These are phyloP conservation scores for Nemotelus pantherinus DNA, from an alignment of 2,888 invertebrate species.

Conservation along the genomic window DNA sequence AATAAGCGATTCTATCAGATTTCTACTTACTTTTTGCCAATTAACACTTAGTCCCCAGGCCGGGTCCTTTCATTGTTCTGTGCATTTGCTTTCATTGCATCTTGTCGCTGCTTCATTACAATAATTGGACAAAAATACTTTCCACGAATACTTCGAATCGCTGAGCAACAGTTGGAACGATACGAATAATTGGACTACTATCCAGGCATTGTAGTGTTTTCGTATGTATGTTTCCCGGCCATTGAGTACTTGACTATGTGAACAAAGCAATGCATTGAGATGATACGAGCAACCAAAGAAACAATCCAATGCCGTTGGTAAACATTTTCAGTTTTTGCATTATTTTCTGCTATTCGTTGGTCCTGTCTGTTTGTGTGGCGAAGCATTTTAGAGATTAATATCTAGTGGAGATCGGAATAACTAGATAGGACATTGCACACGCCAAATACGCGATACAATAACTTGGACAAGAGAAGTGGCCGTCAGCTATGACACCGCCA, in stretches of 20 bases:
- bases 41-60: constrained; percentile 1
- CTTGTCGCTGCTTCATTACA: not conserved
- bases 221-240: not conserved
- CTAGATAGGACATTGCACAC: constrained; percentile 22
- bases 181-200: constrained; percentile 25
- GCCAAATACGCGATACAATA: constrained; percentile 32
- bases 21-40: not conserved
- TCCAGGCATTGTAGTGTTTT: not conserved
- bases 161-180: constrained; percentile 16
- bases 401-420: constrained; percentile 15
- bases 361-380: constrained; percentile 29
- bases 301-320: not conserved
- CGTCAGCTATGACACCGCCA: constrained; percentile 38
- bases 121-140: constrained; percentile 34
- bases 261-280: no score
- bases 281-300: not conserved
- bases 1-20: constrained; percentile 1
- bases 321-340: not conserved
- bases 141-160: constrained; percentile 16
- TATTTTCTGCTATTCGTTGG: constrained; percentile 16
- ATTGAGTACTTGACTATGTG: not conserved
- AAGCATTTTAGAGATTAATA: not conserved
- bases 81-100: not conserved
- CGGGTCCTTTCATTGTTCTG: not conserved
- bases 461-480: constrained; percentile 24